Conservation (phyloP, 2,888 invertebrate species). For the Noctua pronuba region DNA sequence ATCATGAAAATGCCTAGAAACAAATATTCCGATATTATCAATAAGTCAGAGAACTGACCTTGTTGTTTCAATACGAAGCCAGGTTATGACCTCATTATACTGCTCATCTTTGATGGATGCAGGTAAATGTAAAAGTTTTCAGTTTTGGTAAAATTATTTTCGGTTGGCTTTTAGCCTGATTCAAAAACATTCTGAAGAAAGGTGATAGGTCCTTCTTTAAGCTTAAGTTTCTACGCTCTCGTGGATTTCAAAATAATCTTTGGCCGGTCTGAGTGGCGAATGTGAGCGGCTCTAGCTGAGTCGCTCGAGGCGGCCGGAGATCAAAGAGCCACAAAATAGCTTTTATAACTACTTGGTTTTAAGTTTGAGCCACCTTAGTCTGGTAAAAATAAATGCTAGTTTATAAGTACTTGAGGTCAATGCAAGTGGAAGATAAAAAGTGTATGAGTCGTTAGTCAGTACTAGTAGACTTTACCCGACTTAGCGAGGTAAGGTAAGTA, state of each 20-base stretch:
- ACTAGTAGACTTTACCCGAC: not conserved
- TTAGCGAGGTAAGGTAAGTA: not conserved
- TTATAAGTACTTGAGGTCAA: not conserved
- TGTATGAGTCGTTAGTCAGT: not conserved
- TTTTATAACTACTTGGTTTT: slow-evolving; percentile 12
- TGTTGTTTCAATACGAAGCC: not conserved
- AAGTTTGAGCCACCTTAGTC: not conserved
- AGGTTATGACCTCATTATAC: not conserved
- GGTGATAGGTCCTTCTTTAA: not conserved
- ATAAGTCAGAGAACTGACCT: not conserved
- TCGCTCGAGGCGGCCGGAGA: slow-evolving; percentile 14
- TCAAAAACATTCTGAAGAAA: not conserved
- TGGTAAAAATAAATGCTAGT: not conserved
- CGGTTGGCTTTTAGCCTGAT: not conserved
- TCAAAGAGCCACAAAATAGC: slow-evolving; percentile 14
- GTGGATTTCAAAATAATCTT: not conserved
- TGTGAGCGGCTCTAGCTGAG: not conserved
- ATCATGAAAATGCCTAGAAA: not conserved
- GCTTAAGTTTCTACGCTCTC: not conserved
- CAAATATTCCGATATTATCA: not conserved
- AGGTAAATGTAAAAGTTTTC: not conserved
- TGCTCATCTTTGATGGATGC: not conserved
- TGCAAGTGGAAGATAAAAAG: not conserved
- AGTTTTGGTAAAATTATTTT: not conserved
- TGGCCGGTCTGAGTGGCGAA: not conserved